These are phyloP conservation scores for Ochotona princeps DNA, from an alignment of 2,113 vertebrate genomes.

Conservation along the genomic window DNA sequence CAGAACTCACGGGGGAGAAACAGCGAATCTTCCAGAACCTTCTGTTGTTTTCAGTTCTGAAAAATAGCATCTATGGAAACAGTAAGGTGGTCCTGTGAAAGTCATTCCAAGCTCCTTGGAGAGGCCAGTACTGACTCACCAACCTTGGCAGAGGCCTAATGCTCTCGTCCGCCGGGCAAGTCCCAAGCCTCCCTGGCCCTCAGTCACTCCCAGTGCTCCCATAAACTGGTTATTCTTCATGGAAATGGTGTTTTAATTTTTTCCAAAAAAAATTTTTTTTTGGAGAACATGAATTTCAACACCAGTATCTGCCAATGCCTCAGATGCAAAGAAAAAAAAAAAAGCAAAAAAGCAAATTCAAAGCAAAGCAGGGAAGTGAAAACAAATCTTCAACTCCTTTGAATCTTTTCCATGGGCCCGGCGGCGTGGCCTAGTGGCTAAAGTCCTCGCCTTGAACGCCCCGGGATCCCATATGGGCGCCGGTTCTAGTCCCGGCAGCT, in stretches of 20 bases:
- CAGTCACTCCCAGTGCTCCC: slow-evolving; percentile 24
- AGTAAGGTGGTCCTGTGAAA: slow-evolving; percentile 61
- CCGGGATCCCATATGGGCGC: too few relatives aligned
- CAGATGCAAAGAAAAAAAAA: neutral
- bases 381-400: slow-evolving; percentile 40
- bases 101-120: slow-evolving; percentile 60
- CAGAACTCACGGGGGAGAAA: slow-evolving; percentile 27
- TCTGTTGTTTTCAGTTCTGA: slow-evolving; percentile 69
- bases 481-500: too few relatives aligned
- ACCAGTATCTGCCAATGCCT: slow-evolving; percentile 12
- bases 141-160: slow-evolving; percentile 15
- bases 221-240: slow-evolving; percentile 35
- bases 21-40: slow-evolving; percentile 60
- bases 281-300: slow-evolving; percentile 15
- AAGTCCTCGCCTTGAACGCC: too few relatives aligned
- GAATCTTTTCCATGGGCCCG: neutral
- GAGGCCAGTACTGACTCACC: slow-evolving; percentile 46
- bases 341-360: neutral
- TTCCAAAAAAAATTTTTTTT: slow-evolving; percentile 42
- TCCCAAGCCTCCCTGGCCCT: slow-evolving; percentile 1
- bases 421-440: too few relatives aligned
- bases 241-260: slow-evolving; percentile 42
- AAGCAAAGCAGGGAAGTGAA: slow-evolving; percentile 42
- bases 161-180: neutral
- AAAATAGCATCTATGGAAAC: slow-evolving; percentile 68